Conservation (phyloP, 1,140 invertebrate species). For the Thaumatotibia leucotreta region DNA sequence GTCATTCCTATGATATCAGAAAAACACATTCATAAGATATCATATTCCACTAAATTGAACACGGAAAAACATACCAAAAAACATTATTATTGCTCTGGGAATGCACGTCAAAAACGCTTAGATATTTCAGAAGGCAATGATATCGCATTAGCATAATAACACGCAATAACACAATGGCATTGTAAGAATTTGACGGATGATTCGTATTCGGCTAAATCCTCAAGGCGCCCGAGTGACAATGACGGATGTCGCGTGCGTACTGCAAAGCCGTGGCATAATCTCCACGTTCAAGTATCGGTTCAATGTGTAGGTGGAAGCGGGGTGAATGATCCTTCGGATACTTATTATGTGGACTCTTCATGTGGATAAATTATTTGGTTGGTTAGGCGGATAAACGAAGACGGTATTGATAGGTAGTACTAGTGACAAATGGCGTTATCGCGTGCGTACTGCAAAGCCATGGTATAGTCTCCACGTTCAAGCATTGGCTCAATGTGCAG, state of each 20-base stretch:
- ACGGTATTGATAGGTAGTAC: too few relatives aligned
- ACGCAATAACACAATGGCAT: not conserved
- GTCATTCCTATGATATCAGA: too few relatives aligned
- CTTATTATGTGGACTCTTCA: too few relatives aligned
- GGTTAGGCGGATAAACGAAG: too few relatives aligned
- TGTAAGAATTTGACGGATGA: slow-evolving; percentile 7
- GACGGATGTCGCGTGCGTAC: slow-evolving; percentile 2
- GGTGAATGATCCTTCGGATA: too few relatives aligned
- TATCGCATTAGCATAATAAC: not conserved
- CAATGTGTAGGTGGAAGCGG: not conserved
- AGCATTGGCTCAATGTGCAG: not conserved
- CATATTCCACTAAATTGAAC: too few relatives aligned
- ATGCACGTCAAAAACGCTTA: not conserved
- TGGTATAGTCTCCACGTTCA: not conserved
- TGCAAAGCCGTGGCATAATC: slow-evolving; percentile 7
- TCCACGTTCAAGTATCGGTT: not conserved
- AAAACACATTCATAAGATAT: too few relatives aligned
- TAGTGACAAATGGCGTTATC: not conserved
- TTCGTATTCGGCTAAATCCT: not conserved
- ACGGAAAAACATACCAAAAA: too few relatives aligned
- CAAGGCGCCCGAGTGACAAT: not conserved
- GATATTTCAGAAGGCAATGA: not conserved
- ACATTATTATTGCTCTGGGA: too few relatives aligned
- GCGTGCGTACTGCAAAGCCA: slow-evolving; percentile 3
- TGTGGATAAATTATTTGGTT: too few relatives aligned